Base-by-base conservation (phyloP, 2,888 invertebrate genomes). In the Drosophila mimetica region DNA sequence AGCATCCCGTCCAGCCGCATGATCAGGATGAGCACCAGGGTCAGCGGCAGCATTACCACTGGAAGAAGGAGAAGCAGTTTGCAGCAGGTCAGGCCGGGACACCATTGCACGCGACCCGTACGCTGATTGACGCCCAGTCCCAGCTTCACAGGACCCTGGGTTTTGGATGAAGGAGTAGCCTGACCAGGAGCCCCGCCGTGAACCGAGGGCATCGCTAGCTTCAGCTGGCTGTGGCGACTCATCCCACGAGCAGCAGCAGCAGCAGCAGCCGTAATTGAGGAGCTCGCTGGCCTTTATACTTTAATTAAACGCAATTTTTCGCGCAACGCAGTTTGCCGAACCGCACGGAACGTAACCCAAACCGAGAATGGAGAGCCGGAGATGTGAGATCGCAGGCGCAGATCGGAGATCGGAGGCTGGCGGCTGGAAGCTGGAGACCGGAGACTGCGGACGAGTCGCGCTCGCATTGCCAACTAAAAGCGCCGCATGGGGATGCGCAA, bases 51-150 rank as follows among this genome's bases (percentile, higher is more conserved):
- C 91, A 92, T 90, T 16, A 91, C 77, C 59, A 91, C 90, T 89
- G 91, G 91, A 88, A 92, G 79, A 61, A 92, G 76, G 65, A 91
- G 80, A n/a, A 91, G 75, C 71, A 91, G 72, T 88, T 90, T 91
- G 71, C 90, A 91, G 69, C 90, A 91, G 16, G 90, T 91, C 73
- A 90, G 78, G 42, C 91, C 91, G n/a, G 92, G 91, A 86, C 91
- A 92, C 91, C 91, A 92, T 74, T 92, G 92, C 34, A 92, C 76
- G 7, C 91, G 91, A 36, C 91, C 91, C 16, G 91, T 92, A 42
- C 88, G 89, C 64, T 83, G 76, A 64, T 92, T 91, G 9, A 92
- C 89, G 16, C 92, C 91, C 60, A 92, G 78, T 2, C 90, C 88
- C 37, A 90, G 58, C 50, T 79, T 85, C 5, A 81, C 78, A 13